Percentiles rank a stretch among this genome's conserved stretches.
Evolutionary conservation across 92 coral and sea anemone genomes (phyloP).

Genomic region (Epizoanthus rinbou): DNA sequence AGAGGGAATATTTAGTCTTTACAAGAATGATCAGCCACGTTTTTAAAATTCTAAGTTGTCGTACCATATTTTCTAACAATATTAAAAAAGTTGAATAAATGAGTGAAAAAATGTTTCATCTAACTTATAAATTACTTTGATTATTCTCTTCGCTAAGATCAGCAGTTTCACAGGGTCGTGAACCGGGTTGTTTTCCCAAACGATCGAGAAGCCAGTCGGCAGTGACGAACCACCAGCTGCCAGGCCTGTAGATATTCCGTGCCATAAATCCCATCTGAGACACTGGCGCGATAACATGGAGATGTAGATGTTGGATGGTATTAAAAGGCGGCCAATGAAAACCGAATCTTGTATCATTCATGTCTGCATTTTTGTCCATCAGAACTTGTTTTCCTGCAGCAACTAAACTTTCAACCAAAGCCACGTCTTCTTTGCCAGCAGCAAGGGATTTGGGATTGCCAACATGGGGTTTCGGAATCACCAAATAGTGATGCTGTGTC

Average conservation of each 20-base stretch:
- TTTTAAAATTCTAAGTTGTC: too few relatives aligned
- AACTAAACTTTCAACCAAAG: conserved; percentile 64
- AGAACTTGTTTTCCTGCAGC: conserved; percentile 62
- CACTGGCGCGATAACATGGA: conserved; percentile 79
- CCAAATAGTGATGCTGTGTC: conserved; percentile 75
- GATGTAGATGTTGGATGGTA: conserved; percentile 82
- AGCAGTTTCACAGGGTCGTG: not conserved
- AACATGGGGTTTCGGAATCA: conserved; percentile 75
- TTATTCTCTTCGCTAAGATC: conserved; percentile 15
- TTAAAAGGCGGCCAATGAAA: conserved; percentile 95
- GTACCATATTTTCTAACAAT: too few relatives aligned
- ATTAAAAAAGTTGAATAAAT: too few relatives aligned
- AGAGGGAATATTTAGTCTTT: too few relatives aligned
- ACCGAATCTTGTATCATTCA: conserved; percentile 64
- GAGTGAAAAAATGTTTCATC: too few relatives aligned
- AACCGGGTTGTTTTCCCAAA: conserved; percentile 44
- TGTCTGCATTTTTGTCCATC: conserved; percentile 50
- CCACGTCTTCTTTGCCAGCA: conserved; percentile 37
- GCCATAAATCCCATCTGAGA: conserved; percentile 68
- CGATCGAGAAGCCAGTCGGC: conserved; percentile 72
- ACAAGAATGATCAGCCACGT: too few relatives aligned
- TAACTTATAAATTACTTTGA: not conserved
- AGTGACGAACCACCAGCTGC: conserved; percentile 80
- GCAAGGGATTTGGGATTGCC: conserved; percentile 80
- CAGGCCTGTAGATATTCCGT: conserved; percentile 66